phyloP scores from a whole-genome alignment of 2,113 vertebrate species.

The Myotis davidii region DNA sequence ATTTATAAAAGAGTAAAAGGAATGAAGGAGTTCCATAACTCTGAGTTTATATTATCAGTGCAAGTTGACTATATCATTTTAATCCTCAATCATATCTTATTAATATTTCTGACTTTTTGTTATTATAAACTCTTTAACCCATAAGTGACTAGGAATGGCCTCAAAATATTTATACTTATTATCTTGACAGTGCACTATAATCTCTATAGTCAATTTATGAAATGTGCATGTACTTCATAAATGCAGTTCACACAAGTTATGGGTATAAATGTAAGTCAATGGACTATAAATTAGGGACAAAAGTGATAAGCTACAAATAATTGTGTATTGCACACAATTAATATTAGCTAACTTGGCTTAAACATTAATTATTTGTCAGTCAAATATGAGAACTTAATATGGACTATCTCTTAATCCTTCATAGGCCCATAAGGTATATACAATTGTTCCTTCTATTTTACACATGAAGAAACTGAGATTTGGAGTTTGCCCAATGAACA shows the following conservation, averaged over 20 bases:
- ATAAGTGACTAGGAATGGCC: neutral
- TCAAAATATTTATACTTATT: neutral
- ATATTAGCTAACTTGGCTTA: neutral
- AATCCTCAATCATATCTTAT: neutral
- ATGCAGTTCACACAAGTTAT: neutral
- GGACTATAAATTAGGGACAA: neutral
- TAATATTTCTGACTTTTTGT: neutral
- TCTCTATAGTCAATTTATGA: neutral
- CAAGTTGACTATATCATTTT: neutral
- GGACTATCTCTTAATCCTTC: neutral
- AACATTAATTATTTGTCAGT: neutral
- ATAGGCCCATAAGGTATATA: neutral
- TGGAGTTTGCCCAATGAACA: neutral
- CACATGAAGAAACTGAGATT: slow-evolving; percentile 8
- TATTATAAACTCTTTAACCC: neutral
- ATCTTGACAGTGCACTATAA: neutral
- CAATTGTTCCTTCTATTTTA: neutral
- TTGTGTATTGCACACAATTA: neutral
- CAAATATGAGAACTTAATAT: neutral
- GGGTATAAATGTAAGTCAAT: neutral
- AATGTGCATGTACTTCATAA: neutral
- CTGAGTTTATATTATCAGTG: neutral
- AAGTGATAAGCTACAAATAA: neutral
- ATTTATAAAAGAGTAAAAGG: neutral
- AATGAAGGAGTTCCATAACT: neutral